Conservation (phyloP, 2,113 vertebrate species). For the Myiozetetes cayanensis region DNA sequence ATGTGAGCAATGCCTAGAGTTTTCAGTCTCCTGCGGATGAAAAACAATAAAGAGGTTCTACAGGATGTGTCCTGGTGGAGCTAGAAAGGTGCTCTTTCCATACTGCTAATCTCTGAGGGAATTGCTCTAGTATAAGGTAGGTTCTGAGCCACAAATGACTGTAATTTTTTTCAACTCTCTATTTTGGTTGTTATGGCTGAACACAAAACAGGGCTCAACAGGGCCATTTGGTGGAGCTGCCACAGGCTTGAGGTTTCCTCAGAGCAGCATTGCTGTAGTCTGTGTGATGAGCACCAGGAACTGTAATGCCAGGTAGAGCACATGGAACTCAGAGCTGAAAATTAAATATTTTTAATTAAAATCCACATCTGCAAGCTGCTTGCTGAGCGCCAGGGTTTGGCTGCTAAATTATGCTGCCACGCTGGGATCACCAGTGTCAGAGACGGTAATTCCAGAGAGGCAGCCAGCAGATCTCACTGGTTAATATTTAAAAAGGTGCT, state of each 20-base stretch:
- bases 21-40: neutral
- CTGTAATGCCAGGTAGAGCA: slow-evolving; percentile 33
- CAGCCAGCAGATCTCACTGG: slow-evolving; percentile 41
- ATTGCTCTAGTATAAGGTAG: neutral
- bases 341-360: slow-evolving; percentile 78
- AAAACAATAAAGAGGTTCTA: neutral
- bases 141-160: neutral
- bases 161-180: neutral
- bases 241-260: neutral
- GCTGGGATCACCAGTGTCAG: slow-evolving; percentile 38
- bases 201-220: neutral
- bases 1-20: neutral
- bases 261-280: neutral
- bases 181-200: neutral
- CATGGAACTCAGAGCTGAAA: slow-evolving; percentile 55
- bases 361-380: slow-evolving; percentile 72
- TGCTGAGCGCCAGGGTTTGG: slow-evolving; percentile 37
- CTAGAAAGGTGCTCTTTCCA: neutral
- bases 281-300: neutral
- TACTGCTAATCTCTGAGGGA: neutral
- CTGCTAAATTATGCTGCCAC: slow-evolving; percentile 58
- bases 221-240: neutral
- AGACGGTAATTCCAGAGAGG: slow-evolving; percentile 35
- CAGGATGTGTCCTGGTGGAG: neutral
- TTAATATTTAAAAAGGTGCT: slow-evolving; percentile 74